Percentiles rank a stretch among this genome's conserved stretches.
Conservation (phyloP, 2,797 vertebrate species). For the Thaleichthys pacificus region DNA sequence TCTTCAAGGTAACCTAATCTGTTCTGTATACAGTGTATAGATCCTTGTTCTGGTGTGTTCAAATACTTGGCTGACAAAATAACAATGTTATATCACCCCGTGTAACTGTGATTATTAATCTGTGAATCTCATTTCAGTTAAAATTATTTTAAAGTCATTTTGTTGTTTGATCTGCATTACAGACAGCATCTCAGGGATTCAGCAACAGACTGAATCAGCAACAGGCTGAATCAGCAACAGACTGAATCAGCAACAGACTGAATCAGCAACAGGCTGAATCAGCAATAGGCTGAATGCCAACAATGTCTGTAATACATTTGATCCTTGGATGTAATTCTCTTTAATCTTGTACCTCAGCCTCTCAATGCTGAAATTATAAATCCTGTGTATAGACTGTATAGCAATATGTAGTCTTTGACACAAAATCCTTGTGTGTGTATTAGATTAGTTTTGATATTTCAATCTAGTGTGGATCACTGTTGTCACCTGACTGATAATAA, state of each 20-base stretch:
- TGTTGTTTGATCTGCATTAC: conserved; percentile 31
- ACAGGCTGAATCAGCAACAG: too few species aligned
- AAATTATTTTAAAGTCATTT: conserved; percentile 24
- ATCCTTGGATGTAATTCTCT: conserved; percentile 8
- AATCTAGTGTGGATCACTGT: conserved; percentile 35
- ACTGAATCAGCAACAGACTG: too few species aligned
- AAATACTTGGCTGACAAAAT: background rate
- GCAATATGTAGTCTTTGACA: conserved; percentile 27
- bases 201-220: conserved; percentile 6
- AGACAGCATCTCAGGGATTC: conserved; percentile 60
- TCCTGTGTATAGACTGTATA: conserved; percentile 25
- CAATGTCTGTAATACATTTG: conserved; percentile 19
- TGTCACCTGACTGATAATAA: conserved; percentile 46
- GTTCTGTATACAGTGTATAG: background rate
- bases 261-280: too few species aligned
- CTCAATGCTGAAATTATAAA: conserved; percentile 12
- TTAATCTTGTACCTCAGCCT: conserved; percentile 16
- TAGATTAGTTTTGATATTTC: conserved; percentile 45
- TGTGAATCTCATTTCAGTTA: background rate
- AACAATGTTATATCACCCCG: background rate
- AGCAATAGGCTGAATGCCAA: conserved; percentile 53
- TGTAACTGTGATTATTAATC: background rate
- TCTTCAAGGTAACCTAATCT: background rate
- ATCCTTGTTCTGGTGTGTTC: too few species aligned
- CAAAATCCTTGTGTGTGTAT: conserved; percentile 23